phyloP scores from a whole-genome alignment of 2,797 vertebrate genomes.

The Bradypus variegatus region DNA sequence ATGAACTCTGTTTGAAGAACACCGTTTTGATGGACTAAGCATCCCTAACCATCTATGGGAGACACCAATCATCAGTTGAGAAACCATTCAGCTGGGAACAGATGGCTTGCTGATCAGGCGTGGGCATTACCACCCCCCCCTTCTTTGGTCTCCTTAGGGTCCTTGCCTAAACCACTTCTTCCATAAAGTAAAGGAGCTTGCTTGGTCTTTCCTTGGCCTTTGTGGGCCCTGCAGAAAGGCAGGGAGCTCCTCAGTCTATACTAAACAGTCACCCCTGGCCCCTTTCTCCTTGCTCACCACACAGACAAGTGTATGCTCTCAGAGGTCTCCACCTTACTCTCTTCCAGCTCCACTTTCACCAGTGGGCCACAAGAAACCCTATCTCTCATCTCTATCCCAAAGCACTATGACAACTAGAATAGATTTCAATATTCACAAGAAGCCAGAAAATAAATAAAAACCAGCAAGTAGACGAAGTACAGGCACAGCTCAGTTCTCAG shows the following conservation, averaged over 20 bases:
- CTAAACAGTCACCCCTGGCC: no score
- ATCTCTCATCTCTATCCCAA: not conserved
- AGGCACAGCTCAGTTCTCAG: not conserved
- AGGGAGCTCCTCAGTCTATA: not conserved
- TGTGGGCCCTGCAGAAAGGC: not conserved
- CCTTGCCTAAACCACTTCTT: not conserved
- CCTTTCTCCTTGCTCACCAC: not conserved
- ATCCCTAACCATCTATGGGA: not conserved
- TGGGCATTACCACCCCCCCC: no score
- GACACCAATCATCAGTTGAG: not conserved
- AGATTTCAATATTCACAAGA: not conserved
- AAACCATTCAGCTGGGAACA: not conserved
- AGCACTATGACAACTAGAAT: not conserved
- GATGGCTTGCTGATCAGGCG: not conserved
- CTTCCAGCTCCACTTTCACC: not conserved
- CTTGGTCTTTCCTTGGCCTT: not conserved
- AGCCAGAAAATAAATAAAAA: conserved; percentile 10
- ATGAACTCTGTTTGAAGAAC: not conserved
- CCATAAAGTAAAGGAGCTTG: not conserved
- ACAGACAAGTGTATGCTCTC: not conserved
- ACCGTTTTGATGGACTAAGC: not conserved
- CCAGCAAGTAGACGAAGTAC: not conserved
- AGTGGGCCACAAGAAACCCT: not conserved
- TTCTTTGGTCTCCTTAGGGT: not conserved
- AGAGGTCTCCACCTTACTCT: not conserved